Conservation (phyloP, 2,797 vertebrate species). For the Acanthurus tractus region DNA sequence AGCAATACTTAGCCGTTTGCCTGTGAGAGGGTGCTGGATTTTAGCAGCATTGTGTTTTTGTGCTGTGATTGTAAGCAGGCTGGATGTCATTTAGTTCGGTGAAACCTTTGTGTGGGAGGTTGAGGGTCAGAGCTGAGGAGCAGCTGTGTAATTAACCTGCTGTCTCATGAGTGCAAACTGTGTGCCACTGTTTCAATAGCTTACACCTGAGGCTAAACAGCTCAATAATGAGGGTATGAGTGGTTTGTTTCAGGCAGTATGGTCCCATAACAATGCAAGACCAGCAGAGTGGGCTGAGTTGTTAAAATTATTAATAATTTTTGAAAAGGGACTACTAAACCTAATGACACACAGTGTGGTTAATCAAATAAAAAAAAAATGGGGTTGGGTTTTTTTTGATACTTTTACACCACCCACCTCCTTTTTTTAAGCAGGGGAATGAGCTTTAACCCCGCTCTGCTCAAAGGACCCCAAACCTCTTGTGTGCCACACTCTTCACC, state of each 20-base stretch:
- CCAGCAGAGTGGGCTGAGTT: background rate
- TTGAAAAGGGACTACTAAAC: too few relatives aligned
- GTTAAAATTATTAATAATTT: background rate
- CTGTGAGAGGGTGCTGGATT: background rate
- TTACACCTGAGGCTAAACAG: slow-evolving; percentile 23
- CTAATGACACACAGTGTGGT: background rate
- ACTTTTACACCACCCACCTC: background rate
- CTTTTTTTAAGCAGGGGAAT: slow-evolving; percentile 26
- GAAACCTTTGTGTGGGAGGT: slow-evolving; percentile 40
- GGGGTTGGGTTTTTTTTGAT: slow-evolving; percentile 1
- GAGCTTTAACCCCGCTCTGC: slow-evolving; percentile 29
- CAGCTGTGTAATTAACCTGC: slow-evolving; percentile 58
- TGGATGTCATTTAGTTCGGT: slow-evolving; percentile 13
- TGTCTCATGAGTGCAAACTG: slow-evolving; percentile 23
- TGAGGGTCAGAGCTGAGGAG: slow-evolving; percentile 42
- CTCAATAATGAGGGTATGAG: background rate
- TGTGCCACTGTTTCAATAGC: background rate
- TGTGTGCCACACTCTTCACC: slow-evolving; percentile 30
- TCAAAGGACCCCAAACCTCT: slow-evolving; percentile 16
- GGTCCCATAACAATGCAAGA: background rate
- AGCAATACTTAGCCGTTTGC: background rate
- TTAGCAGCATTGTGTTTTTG: background rate
- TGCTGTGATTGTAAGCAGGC: slow-evolving; percentile 8
- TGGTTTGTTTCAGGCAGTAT: background rate
- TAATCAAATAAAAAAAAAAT: background rate